Percentiles rank a stretch among this genome's conserved stretches.
Evolutionary conservation across 2,797 vertebrate genomes (phyloP).

Genomic region (Rhinatrema bivittatum): DNA sequence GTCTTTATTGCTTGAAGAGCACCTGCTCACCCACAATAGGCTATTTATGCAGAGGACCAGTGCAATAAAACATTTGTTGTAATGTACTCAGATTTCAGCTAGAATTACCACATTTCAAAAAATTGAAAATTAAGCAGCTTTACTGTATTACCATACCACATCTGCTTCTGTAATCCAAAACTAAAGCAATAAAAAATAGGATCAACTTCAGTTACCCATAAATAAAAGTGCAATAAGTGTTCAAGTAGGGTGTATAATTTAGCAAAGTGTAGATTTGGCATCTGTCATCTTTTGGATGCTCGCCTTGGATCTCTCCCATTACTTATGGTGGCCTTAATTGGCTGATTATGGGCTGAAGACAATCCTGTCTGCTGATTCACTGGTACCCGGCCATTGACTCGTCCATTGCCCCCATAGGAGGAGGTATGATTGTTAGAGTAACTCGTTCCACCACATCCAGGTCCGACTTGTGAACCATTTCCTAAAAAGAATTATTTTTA

Average conservation of each 20-base stretch:
- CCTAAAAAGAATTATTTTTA: no score
- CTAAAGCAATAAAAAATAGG: constrained; percentile 23
- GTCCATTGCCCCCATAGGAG: constrained; percentile 60
- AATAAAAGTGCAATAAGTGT: constrained; percentile 94
- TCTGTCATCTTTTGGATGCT: constrained; percentile 89
- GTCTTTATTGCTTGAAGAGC: no score
- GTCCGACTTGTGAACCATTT: constrained; percentile 72
- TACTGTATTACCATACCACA: constrained; percentile 24
- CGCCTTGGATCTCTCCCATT: constrained; percentile 94
- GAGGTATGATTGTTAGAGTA: constrained; percentile 44
- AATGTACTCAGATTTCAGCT: no score
- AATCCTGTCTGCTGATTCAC: constrained; percentile 24
- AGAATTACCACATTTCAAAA: no score
- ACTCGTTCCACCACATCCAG: constrained; percentile 56
- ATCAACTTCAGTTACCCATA: constrained; percentile 60
- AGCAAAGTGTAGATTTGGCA: constrained; percentile 36
- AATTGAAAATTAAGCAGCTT: constrained; percentile 15
- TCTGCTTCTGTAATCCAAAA: constrained; percentile 38
- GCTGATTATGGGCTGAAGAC: constrained; percentile 53
- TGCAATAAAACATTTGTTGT: no score
- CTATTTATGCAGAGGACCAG: no score
- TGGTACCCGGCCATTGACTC: constrained; percentile 72
- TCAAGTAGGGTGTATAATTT: constrained; percentile 83
- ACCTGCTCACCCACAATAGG: no score
- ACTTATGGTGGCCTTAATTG: constrained; percentile 70